A percentile compares a stretch with the other conserved stretches of the same genome.
These are phyloP conservation scores for Micropoecilia bifurca DNA, from an alignment of 2,797 vertebrate species.

Conservation along the genomic window DNA sequence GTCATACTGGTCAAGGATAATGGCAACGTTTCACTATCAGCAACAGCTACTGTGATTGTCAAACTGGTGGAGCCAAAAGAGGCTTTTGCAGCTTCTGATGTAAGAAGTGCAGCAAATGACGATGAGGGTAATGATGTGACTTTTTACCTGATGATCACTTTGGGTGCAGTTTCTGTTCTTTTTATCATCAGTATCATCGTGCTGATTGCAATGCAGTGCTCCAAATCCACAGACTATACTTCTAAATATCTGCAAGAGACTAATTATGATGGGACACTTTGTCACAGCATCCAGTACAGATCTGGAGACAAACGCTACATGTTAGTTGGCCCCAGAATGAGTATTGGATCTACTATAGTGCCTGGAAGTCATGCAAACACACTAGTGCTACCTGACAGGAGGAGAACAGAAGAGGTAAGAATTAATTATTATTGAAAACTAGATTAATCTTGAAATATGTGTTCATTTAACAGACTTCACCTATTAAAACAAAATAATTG, in stretches of 20 bases:
- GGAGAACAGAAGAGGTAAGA: slow-evolving; percentile 1
- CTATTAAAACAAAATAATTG: background rate
- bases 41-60: slow-evolving; percentile 60
- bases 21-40: slow-evolving; percentile 59
- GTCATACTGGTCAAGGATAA: slow-evolving; percentile 62
- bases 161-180: slow-evolving; percentile 45
- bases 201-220: slow-evolving; percentile 58
- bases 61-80: slow-evolving; percentile 62
- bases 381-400: background rate
- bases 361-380: slow-evolving; percentile 17
- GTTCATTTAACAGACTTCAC: background rate
- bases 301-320: slow-evolving; percentile 70
- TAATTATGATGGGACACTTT: slow-evolving; percentile 65
- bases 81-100: slow-evolving; percentile 60
- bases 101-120: slow-evolving; percentile 28
- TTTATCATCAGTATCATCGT: slow-evolving; percentile 60
- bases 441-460: background rate
- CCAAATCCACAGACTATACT: slow-evolving; percentile 49
- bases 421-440: background rate
- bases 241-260: slow-evolving; percentile 58
- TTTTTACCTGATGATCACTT: slow-evolving; percentile 18
- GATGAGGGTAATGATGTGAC: background rate
- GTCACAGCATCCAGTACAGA: slow-evolving; percentile 75
- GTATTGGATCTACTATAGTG: slow-evolving; percentile 27
- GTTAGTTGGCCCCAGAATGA: slow-evolving; percentile 45